Base-by-base conservation (phyloP, 2,797 vertebrate species). In the Octomys mimax region DNA sequence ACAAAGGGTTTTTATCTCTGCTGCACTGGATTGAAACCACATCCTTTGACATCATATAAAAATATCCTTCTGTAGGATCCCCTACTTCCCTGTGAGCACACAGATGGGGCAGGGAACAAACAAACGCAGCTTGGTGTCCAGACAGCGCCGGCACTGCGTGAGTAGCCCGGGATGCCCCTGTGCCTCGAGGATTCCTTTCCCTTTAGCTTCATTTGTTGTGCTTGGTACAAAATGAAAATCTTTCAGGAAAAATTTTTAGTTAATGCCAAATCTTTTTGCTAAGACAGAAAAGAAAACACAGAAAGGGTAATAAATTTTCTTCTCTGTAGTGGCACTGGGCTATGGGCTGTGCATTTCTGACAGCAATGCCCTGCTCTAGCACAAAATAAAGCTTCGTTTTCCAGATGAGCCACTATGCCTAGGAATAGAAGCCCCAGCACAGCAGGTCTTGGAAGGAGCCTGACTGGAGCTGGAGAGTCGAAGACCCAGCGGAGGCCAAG, bases 221-320 rank as follows among this genome's bases (percentile, higher is more conserved):
- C 28, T 92, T 80, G 59, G 66, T 79, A 82, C 52, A 52, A 77
- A 86, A 33, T 57, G 62, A 87, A 90, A 93, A 90, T 59, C 46
- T 70, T 87, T 59, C 75, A 87, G 52, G 54, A 66, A 87, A 94
- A 92, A 21, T 52, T 33, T 87, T 33, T 66, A 84, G 82, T 80
- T 89, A 49, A 79, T n/a, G 4, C 49, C 19, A 80, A 92, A 79
- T 28, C 1, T 18, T 75, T 88, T 87, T 70, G 39, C 8, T 77
- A 81, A 92, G 71, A 66, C 14, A 61, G 42, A 82, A 36, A 89
- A 46, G 59, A n/a, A 36, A 39, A 87, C 49, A n/a, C 28, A 89
- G 49, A 64, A 93, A 46, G 6, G 4, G 11, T 16, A 66, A 28
- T 36, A 1, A 54, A 22, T 31, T 36, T 77, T 54, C 24, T 26